These are phyloP conservation scores for Thymelicus sylvestris DNA, from an alignment of 2,888 invertebrate species.

Conservation along the genomic window DNA sequence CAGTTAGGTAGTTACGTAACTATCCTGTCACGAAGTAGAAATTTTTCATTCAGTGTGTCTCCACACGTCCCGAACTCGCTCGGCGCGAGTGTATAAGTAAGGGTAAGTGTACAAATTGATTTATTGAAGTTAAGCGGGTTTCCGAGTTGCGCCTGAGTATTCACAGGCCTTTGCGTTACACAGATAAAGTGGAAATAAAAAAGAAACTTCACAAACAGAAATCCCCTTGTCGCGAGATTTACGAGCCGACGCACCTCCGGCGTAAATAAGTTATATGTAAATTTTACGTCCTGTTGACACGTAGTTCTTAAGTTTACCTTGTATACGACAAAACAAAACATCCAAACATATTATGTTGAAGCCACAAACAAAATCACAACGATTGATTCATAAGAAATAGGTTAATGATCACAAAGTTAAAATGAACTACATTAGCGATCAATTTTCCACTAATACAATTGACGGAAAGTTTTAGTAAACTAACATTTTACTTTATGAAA, in stretches of 20 bases:
- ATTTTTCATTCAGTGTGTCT: slow-evolving; percentile 64
- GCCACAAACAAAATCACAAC: not conserved
- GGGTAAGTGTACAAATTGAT: slow-evolving; percentile 83
- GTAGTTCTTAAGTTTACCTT: slow-evolving; percentile 49
- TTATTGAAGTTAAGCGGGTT: slow-evolving; percentile 82
- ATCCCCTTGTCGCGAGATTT: slow-evolving; percentile 83
- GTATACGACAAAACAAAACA: slow-evolving; percentile 26
- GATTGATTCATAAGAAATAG: slow-evolving; percentile 49
- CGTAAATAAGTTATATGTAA: slow-evolving; percentile 79
- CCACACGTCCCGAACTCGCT: slow-evolving; percentile 68
- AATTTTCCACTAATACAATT: slow-evolving; percentile 77
- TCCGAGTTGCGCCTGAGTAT: slow-evolving; percentile 79
- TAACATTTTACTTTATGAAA: slow-evolving; percentile 81
- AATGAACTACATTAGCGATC: slow-evolving; percentile 75
- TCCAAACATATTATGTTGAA: slow-evolving; percentile 6
- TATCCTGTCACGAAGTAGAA: slow-evolving; percentile 54
- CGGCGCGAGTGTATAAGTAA: slow-evolving; percentile 69
- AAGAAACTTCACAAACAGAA: slow-evolving; percentile 83
- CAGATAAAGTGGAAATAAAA: slow-evolving; percentile 83
- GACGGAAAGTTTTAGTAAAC: slow-evolving; percentile 76
- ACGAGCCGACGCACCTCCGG: slow-evolving; percentile 79
- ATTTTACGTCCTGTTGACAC: slow-evolving; percentile 72
- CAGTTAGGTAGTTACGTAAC: slow-evolving; percentile 45
- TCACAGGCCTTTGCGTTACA: slow-evolving; percentile 76
- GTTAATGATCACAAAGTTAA: slow-evolving; percentile 70